phyloP scores from a whole-genome alignment of 2,797 vertebrate species.

The Myripristis murdjan region DNA sequence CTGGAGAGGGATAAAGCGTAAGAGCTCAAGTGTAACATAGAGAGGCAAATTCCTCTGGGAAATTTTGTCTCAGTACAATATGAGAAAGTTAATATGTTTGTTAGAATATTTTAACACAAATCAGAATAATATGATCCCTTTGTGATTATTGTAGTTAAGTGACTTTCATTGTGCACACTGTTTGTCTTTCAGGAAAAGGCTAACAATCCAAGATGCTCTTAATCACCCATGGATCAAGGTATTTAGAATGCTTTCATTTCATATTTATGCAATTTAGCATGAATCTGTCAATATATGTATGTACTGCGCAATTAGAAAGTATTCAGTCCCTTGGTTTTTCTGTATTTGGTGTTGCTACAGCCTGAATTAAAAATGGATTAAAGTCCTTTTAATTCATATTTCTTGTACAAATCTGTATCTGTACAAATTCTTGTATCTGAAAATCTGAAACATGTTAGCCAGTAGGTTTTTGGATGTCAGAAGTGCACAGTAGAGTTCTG shows the following conservation, averaged over 20 bases:
- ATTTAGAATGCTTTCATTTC: constrained; percentile 55
- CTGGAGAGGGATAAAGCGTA: constrained; percentile 92
- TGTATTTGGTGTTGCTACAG: neutral
- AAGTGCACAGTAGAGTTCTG: too few species aligned
- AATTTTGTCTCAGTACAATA: neutral
- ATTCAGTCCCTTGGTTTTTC: neutral
- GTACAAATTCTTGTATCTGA: too few species aligned
- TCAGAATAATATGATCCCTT: neutral
- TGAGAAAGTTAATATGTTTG: neutral
- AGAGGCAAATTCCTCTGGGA: neutral
- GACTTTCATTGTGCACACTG: neutral
- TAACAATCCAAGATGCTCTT: constrained; percentile 94
- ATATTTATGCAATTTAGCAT: neutral
- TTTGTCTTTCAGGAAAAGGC: constrained; percentile 88
- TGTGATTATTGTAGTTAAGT: neutral
- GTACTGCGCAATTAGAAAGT: neutral
- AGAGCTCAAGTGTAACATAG: constrained; percentile 22
- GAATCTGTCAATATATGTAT: constrained; percentile 23
- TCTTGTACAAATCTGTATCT: too few species aligned
- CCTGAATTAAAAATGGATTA: neutral
- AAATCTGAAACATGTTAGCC: too few species aligned
- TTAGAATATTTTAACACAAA: neutral
- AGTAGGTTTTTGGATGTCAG: too few species aligned
- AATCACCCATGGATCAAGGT: constrained; percentile 96
- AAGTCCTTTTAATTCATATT: too few species aligned